Evolutionary conservation across 2,888 invertebrate species (phyloP).

Genomic region (Cantharis rufa): DNA sequence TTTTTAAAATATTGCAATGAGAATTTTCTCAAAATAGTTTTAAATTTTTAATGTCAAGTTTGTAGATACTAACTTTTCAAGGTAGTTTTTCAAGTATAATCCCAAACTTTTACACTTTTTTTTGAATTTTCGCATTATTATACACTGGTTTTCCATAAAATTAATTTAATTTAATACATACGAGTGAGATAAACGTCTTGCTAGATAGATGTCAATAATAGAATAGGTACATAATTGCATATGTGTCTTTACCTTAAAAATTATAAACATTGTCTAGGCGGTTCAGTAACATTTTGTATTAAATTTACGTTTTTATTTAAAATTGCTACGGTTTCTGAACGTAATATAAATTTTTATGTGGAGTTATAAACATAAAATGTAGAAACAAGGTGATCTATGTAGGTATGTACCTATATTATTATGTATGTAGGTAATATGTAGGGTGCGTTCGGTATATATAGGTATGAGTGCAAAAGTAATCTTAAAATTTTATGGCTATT

Average conservation of each 20-base stretch:
- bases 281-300: conserved; percentile 5
- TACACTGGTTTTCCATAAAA: too few species aligned
- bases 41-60: too few species aligned
- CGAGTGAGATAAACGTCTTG: too few species aligned
- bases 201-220: too few species aligned
- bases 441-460: not conserved
- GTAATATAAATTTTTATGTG: not conserved
- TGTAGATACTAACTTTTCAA: too few species aligned
- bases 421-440: not conserved
- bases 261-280: conserved; percentile 45
- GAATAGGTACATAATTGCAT: too few species aligned
- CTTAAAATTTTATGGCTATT: not conserved
- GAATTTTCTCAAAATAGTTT: too few species aligned
- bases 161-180: too few species aligned
- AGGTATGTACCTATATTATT: not conserved
- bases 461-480: not conserved
- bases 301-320: conserved; percentile 24
- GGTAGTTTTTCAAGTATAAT: too few species aligned
- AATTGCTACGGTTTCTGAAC: conserved; percentile 20
- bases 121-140: too few species aligned
- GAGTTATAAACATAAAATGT: not conserved
- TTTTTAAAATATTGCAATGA: too few species aligned
- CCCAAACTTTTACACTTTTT: too few species aligned
- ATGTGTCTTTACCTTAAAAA: conserved; percentile 32
- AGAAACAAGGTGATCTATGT: not conserved